phyloP scores from a whole-genome alignment of 2,113 vertebrate genomes.

The Pelobates fuscus region DNA sequence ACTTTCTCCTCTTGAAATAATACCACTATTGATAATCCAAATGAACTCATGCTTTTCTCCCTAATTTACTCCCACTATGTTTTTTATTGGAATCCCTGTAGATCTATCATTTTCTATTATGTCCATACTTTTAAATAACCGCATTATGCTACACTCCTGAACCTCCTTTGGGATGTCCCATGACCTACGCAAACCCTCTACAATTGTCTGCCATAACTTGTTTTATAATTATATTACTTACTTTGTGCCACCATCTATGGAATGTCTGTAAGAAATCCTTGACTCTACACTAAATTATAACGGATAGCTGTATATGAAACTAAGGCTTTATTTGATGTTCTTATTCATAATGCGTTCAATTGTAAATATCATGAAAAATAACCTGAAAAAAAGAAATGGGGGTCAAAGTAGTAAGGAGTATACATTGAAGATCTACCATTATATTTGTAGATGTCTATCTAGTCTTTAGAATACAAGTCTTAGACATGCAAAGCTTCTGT shows the following conservation, averaged over 20 bases:
- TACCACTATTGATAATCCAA: conserved; percentile 64
- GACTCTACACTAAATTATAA: no score
- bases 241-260: not conserved
- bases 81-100: conserved; percentile 58
- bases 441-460: no score
- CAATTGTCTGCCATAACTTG: conserved; percentile 57
- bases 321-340: no score
- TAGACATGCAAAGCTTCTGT: no score
- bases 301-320: no score
- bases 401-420: no score
- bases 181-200: conserved; percentile 59
- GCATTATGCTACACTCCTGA: conserved; percentile 58
- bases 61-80: conserved; percentile 59
- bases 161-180: conserved; percentile 54
- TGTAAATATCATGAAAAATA: no score
- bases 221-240: conserved; percentile 42
- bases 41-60: conserved; percentile 65
- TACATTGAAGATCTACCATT: no score
- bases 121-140: conserved; percentile 64
- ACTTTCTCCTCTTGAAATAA: conserved; percentile 64
- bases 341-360: no score
- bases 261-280: no score
- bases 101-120: conserved; percentile 57
- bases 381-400: no score
- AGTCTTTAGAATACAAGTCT: no score